Conservation (phyloP, 1,140 invertebrate species). For the Bicyclus anynana region DNA sequence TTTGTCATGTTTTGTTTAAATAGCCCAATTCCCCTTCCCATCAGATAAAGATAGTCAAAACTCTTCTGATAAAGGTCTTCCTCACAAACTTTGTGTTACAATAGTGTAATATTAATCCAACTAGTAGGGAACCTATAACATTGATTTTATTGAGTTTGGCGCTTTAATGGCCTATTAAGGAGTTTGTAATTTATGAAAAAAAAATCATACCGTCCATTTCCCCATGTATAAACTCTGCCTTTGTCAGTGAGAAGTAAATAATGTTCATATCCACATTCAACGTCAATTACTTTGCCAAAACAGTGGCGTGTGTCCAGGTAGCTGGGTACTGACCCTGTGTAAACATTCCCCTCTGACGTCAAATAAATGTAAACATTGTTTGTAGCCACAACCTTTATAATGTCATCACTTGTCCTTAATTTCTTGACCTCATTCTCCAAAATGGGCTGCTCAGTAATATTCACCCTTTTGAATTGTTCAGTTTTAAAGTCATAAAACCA, state of each 20-base stretch:
- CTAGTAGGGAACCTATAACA: too few relatives aligned
- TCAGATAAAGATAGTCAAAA: too few relatives aligned
- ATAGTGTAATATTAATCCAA: too few relatives aligned
- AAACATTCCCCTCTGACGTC: slow-evolving; percentile 76
- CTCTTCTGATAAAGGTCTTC: too few relatives aligned
- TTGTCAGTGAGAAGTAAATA: slow-evolving; percentile 83
- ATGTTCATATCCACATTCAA: slow-evolving; percentile 89
- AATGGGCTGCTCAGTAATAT: slow-evolving; percentile 34
- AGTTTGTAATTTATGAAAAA: too few relatives aligned
- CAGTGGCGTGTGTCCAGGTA: slow-evolving; percentile 77
- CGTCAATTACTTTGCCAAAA: slow-evolving; percentile 78
- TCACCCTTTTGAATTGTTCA: slow-evolving; percentile 33
- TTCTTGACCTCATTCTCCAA: slow-evolving; percentile 31
- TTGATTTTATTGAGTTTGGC: too few relatives aligned
- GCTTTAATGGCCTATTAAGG: too few relatives aligned
- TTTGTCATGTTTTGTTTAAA: too few relatives aligned
- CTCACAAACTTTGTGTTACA: too few relatives aligned
- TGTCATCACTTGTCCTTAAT: slow-evolving; percentile 25
- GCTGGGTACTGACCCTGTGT: slow-evolving; percentile 76
- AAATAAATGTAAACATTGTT: slow-evolving; percentile 61
- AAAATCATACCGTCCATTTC: slow-evolving; percentile 84
- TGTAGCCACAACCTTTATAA: slow-evolving; percentile 35
- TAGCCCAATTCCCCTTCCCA: too few relatives aligned
- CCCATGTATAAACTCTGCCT: slow-evolving; percentile 88
- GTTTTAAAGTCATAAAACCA: slow-evolving; percentile 44